A percentile compares a stretch with the other conserved stretches of the same genome.
These are phyloP conservation scores for Helleia helle DNA, from an alignment of 2,888 invertebrate species.

Conservation along the genomic window DNA sequence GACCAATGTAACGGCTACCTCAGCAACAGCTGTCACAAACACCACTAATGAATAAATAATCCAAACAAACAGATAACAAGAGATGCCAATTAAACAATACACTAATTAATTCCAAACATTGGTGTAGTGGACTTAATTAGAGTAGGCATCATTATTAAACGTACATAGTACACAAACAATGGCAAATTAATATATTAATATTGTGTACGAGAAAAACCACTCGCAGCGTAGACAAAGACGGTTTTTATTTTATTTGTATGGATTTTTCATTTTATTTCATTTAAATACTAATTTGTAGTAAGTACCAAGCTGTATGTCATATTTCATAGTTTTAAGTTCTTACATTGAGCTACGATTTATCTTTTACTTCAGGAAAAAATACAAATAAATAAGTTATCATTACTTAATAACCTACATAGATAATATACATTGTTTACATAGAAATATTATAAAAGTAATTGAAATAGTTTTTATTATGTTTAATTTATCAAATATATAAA, in stretches of 20 bases:
- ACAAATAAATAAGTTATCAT: no score
- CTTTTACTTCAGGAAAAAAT: no score
- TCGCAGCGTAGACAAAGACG: constrained; percentile 15
- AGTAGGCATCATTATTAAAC: constrained; percentile 39
- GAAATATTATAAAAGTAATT: no score
- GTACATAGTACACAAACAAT: constrained; percentile 26
- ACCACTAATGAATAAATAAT: constrained; percentile 72
- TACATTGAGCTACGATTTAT: no score
- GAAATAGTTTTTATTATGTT: no score
- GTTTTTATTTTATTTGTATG: background rate
- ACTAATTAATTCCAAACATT: constrained; percentile 74
- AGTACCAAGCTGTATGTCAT: no score
- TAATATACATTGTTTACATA: no score
- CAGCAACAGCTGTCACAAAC: constrained; percentile 60
- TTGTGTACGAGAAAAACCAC: constrained; percentile 15
- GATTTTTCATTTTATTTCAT: no score
- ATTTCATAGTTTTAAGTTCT: no score
- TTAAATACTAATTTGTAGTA: no score
- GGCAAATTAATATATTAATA: constrained; percentile 36
- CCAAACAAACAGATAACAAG: constrained; percentile 73
- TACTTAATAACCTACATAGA: no score
- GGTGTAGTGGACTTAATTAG: constrained; percentile 73
- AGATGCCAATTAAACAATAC: constrained; percentile 75
- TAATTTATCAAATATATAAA: no score
- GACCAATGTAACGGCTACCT: constrained; percentile 36